Evolutionary conservation across 2,888 invertebrate genomes (phyloP).

Genomic region (Ditula angustiorana): DNA sequence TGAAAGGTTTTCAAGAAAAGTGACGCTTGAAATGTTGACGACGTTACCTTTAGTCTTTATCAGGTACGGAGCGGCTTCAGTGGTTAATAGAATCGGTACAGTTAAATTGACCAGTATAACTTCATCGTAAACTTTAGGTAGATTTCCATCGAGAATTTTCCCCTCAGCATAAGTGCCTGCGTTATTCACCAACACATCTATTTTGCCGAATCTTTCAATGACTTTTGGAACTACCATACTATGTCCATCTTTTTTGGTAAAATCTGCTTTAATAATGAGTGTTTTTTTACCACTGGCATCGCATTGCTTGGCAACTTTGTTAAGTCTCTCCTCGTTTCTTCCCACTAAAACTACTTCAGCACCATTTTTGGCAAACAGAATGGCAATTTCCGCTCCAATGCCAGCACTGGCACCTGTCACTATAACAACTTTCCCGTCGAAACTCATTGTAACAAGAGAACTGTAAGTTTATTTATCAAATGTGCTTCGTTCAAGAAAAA

Average conservation of each 20-base stretch:
- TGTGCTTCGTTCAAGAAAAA: no score
- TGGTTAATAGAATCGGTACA: slow-evolving; percentile 44
- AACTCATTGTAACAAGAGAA: not conserved
- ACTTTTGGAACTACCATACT: not conserved
- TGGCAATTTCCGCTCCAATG: not conserved
- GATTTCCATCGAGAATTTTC: not conserved
- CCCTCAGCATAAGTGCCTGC: not conserved
- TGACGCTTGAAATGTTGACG: slow-evolving; percentile 49
- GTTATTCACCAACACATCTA: slow-evolving; percentile 38
- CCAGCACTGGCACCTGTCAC: slow-evolving; percentile 21
- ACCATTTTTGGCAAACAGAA: not conserved
- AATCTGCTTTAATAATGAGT: not conserved
- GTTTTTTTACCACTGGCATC: not conserved
- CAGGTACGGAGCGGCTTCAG: slow-evolving; percentile 47
- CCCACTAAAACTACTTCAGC: not conserved
- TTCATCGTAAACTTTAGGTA: not conserved
- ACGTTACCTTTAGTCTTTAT: slow-evolving; percentile 50
- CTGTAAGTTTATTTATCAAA: not conserved
- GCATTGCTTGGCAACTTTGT: not conserved
- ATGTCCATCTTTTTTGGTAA: not conserved
- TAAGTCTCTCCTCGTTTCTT: not conserved
- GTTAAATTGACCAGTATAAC: not conserved
- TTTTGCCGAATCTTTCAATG: not conserved
- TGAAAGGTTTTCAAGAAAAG: not conserved
- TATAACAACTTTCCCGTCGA: slow-evolving; percentile 15